Conservation (phyloP, 2,113 vertebrate genomes). For the Cyprinus carpio region DNA sequence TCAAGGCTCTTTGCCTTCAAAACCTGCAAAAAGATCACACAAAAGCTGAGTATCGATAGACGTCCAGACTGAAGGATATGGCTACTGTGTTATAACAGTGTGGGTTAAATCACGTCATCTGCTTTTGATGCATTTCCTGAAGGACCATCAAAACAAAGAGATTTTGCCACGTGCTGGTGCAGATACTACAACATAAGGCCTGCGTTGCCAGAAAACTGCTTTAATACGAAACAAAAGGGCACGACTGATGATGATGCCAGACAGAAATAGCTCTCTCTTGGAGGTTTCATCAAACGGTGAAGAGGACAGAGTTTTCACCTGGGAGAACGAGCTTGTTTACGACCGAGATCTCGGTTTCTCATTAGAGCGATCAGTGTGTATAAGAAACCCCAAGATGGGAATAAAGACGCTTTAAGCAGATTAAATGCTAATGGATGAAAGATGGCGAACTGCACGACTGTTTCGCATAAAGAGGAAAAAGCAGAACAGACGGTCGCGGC, state of each 20-base stretch:
- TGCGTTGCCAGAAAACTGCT: constrained; percentile 21
- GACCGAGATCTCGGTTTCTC: background rate
- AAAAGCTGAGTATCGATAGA: too few species aligned
- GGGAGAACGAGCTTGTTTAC: background rate
- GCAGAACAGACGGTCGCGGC: constrained; percentile 25
- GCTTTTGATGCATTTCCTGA: constrained; percentile 25
- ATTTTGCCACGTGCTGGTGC: constrained; percentile 16
- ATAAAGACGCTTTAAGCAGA: background rate
- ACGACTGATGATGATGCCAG: background rate
- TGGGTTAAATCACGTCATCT: background rate
- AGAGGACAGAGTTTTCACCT: background rate
- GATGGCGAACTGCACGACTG: background rate
- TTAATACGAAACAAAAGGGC: background rate
- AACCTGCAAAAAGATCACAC: too few species aligned
- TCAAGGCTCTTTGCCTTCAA: background rate
- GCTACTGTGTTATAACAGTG: background rate
- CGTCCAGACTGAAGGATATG: too few species aligned
- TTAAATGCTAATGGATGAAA: background rate
- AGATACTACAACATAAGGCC: constrained; percentile 16
- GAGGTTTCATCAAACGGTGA: background rate
- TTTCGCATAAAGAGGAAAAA: background rate
- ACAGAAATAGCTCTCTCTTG: constrained; percentile 28
- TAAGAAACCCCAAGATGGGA: background rate
- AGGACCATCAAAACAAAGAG: constrained; percentile 30
- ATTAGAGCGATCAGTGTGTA: background rate